A percentile compares a stretch with the other conserved stretches of the same genome.
Evolutionary conservation across 2,888 invertebrate genomes (phyloP).

Genomic region (Petrophora chlorosata): DNA sequence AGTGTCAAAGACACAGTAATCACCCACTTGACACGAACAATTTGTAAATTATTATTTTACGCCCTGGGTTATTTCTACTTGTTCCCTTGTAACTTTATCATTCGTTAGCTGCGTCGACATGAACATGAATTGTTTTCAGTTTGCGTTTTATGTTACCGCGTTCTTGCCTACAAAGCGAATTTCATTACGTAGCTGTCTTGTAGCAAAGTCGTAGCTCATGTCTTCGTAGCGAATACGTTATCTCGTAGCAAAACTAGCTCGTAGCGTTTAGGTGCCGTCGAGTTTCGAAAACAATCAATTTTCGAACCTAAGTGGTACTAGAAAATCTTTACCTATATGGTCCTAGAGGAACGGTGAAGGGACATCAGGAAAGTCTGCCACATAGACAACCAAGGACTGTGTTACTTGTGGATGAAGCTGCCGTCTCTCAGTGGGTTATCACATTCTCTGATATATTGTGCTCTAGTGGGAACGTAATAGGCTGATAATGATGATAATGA

Average conservation of each 20-base stretch:
- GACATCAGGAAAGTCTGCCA: too few relatives aligned
- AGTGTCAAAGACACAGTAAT: constrained; percentile 34
- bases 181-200: constrained; percentile 34
- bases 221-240: constrained; percentile 23
- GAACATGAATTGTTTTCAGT: constrained; percentile 22
- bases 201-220: constrained; percentile 36
- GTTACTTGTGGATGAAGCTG: too few relatives aligned
- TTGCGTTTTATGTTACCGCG: constrained; percentile 1
- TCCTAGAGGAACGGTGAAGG: too few relatives aligned
- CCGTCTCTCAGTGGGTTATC: too few relatives aligned
- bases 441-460: too few relatives aligned
- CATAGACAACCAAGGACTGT: too few relatives aligned
- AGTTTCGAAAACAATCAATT: constrained; percentile 24
- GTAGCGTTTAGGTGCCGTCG: constrained; percentile 18
- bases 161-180: constrained; percentile 32
- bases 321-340: too few relatives aligned
- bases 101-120: constrained; percentile 11
- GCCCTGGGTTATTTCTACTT: constrained; percentile 18
- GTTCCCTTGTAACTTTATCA: constrained; percentile 14
- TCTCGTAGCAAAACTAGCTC: constrained; percentile 28
- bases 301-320: too few relatives aligned
- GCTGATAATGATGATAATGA: too few relatives aligned
- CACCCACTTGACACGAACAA: constrained; percentile 18
- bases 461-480: too few relatives aligned
- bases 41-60: constrained; percentile 13